These are phyloP conservation scores for Coremacera marginata DNA, from an alignment of 2,888 invertebrate species.

Conservation along the genomic window DNA sequence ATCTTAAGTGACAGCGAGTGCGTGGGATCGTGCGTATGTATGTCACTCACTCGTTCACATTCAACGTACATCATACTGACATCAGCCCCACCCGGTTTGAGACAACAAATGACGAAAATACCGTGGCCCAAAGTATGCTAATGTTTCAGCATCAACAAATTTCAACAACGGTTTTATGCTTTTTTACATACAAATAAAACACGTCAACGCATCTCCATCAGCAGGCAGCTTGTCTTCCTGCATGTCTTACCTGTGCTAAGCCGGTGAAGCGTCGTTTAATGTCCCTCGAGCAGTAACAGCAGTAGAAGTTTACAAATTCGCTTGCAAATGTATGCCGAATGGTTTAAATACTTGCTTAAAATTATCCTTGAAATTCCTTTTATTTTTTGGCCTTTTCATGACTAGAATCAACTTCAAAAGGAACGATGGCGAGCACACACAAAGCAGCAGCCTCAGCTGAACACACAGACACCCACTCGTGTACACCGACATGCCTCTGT, in stretches of 20 bases:
- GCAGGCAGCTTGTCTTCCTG: neutral
- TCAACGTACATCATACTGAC: neutral
- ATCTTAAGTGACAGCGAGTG: neutral
- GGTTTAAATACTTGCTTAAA: constrained; percentile 28
- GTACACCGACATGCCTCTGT: neutral
- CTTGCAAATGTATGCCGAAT: constrained; percentile 20
- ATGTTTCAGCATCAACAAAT: constrained; percentile 22
- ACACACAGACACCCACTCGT: neutral
- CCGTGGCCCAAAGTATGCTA: neutral
- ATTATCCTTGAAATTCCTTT: constrained; percentile 29
- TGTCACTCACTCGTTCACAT: neutral
- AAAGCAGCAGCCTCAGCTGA: neutral
- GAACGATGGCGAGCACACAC: neutral
- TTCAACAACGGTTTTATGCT: neutral
- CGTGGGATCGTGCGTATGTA: neutral
- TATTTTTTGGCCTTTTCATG: constrained; percentile 10
- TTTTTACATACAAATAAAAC: neutral
- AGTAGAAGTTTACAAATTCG: neutral
- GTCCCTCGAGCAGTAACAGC: no score
- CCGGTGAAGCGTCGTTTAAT: neutral
- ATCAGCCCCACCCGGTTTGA: neutral
- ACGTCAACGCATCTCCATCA: constrained; percentile 1
- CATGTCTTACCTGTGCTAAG: neutral
- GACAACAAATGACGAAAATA: neutral
- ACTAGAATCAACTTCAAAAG: constrained; percentile 10